These are phyloP conservation scores for Microcaecilia unicolor DNA, from an alignment of 2,797 vertebrate species.

Conservation along the genomic window DNA sequence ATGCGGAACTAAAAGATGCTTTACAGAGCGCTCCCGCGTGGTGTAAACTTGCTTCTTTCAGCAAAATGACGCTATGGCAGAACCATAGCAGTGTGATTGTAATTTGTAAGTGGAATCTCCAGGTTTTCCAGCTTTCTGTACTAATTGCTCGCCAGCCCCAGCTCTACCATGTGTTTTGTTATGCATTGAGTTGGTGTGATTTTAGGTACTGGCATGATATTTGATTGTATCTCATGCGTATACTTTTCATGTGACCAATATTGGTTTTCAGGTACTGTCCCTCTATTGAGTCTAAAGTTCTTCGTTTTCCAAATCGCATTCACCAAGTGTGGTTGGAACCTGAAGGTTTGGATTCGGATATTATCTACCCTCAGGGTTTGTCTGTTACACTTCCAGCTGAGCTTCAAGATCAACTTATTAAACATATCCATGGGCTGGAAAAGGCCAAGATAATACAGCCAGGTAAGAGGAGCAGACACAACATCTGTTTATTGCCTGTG, in stretches of 20 bases:
- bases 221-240: no score
- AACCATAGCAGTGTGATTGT: no score
- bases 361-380: conserved; percentile 88
- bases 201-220: no score
- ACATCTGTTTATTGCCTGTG: background rate
- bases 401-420: conserved; percentile 77
- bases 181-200: background rate
- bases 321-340: conserved; percentile 96
- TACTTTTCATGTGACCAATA: no score
- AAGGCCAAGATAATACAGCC: conserved; percentile 73
- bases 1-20: no score
- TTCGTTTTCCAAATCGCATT: conserved; percentile 79
- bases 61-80: no score
- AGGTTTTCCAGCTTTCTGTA: no score
- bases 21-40: no score
- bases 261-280: conserved; percentile 79
- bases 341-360: conserved; percentile 79
- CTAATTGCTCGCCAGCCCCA: no score
- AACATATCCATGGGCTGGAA: conserved; percentile 69
- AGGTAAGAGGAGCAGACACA: conserved; percentile 47
- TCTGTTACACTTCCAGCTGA: conserved; percentile 86
- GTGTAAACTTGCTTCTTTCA: no score
- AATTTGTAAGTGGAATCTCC: no score
- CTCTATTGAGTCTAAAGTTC: conserved; percentile 85
- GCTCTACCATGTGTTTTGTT: background rate